phyloP scores from a whole-genome alignment of 1,140 invertebrate genomes.

The Manduca sexta region DNA sequence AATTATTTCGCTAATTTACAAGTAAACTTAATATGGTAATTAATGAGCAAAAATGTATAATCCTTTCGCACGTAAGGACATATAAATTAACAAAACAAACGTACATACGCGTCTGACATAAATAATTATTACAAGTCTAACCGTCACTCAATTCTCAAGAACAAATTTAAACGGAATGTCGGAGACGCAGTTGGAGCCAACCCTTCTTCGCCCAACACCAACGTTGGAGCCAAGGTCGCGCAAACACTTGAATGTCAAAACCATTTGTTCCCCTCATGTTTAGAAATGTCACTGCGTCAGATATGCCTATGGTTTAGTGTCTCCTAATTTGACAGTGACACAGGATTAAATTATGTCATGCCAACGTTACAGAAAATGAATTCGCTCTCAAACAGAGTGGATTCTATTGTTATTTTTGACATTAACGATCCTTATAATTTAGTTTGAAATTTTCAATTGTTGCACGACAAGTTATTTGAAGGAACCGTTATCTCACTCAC shows the following conservation, averaged over 20 bases:
- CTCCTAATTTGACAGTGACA: conserved; percentile 63
- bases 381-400: conserved; percentile 36
- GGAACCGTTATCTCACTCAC: no score
- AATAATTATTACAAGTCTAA: conserved; percentile 21
- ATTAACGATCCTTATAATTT: background rate
- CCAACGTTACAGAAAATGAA: conserved; percentile 41
- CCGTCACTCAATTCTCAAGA: conserved; percentile 25
- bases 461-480: background rate
- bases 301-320: conserved; percentile 63
- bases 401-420: conserved; percentile 26
- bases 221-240: conserved; percentile 54
- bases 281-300: conserved; percentile 66
- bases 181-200: conserved; percentile 36
- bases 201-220: conserved; percentile 37
- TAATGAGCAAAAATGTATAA: no score
- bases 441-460: background rate
- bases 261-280: conserved; percentile 63
- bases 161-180: conserved; percentile 3
- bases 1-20: no score
- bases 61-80: no score
- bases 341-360: conserved; percentile 62
- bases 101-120: conserved; percentile 1
- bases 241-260: conserved; percentile 65
- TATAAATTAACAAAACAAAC: no score
- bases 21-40: no score